These are phyloP conservation scores for Pristionchus maxplancki DNA, from an alignment of 2,888 invertebrate genomes.

Conservation along the genomic window DNA sequence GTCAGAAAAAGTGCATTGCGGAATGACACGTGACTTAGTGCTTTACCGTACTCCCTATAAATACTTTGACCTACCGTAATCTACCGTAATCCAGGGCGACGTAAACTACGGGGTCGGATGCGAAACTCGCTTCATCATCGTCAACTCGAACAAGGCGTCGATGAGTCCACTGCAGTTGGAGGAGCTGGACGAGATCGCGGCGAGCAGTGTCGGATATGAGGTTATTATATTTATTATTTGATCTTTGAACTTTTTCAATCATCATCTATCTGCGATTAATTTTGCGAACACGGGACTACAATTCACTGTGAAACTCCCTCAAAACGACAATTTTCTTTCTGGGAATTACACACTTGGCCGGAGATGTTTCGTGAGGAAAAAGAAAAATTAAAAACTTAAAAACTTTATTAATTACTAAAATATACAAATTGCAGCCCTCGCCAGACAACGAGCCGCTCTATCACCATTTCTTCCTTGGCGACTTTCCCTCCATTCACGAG, in stretches of 20 bases:
- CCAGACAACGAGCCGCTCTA: slow-evolving; percentile 40
- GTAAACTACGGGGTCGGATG: slow-evolving; percentile 46
- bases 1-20: too few relatives aligned
- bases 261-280: too few relatives aligned
- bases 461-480: slow-evolving; percentile 50
- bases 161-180: slow-evolving; percentile 48
- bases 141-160: slow-evolving; percentile 44
- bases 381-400: too few relatives aligned
- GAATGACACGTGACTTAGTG: too few relatives aligned
- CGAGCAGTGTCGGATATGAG: slow-evolving; percentile 51
- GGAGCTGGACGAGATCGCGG: slow-evolving; percentile 52
- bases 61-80: too few relatives aligned
- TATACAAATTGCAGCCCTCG: neutral
- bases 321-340: neutral
- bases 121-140: slow-evolving; percentile 52
- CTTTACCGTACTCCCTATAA: too few relatives aligned
- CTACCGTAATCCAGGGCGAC: slow-evolving; percentile 45
- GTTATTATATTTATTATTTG: neutral
- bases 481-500: slow-evolving; percentile 13
- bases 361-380: too few relatives aligned
- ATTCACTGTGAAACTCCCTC: too few relatives aligned
- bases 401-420: too few relatives aligned
- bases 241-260: too few relatives aligned
- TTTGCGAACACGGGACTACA: too few relatives aligned
- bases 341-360: too few relatives aligned